A percentile compares a stretch with the other conserved stretches of the same genome.
Evolutionary conservation across 2,888 invertebrate species (phyloP).

Genomic region (Callinectes sapidus): DNA sequence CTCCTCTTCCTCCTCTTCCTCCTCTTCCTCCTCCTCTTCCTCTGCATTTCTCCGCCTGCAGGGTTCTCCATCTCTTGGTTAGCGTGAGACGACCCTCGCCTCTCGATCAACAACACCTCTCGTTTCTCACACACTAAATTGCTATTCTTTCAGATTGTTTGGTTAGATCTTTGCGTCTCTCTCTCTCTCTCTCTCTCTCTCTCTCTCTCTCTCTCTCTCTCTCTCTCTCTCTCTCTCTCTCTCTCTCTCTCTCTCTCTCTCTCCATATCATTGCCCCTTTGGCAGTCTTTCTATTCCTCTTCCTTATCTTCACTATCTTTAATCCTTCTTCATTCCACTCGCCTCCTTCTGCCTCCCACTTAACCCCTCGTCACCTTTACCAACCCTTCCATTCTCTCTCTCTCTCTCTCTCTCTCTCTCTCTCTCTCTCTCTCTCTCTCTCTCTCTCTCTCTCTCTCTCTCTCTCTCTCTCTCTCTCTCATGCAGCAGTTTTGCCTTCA

Average conservation of each 20-base stretch:
- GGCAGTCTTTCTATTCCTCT: not conserved
- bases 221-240: not conserved
- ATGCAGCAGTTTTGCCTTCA: not conserved
- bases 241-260: slow-evolving; percentile 46
- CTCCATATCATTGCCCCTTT: not conserved
- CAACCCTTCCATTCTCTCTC: not conserved
- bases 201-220: slow-evolving; percentile 42
- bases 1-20: not conserved
- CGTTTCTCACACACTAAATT: not conserved
- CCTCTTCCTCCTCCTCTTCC: not conserved
- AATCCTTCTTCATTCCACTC: not conserved
- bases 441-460: not conserved
- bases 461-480: not conserved
- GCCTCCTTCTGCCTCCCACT: not conserved
- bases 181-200: slow-evolving; percentile 45
- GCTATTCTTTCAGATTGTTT: slow-evolving; percentile 39
- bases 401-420: not conserved
- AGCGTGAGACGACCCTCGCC: slow-evolving; percentile 1
- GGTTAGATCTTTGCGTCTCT: not conserved
- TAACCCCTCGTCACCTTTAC: slow-evolving; percentile 27
- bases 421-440: not conserved
- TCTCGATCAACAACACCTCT: slow-evolving; percentile 10
- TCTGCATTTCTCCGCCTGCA: not conserved
- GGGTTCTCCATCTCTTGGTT: not conserved
- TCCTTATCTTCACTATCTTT: slow-evolving; percentile 18